A percentile compares a stretch with the other conserved stretches of the same genome.
Conservation (phyloP, 1,140 invertebrate species). For the Drosophila tristis region DNA sequence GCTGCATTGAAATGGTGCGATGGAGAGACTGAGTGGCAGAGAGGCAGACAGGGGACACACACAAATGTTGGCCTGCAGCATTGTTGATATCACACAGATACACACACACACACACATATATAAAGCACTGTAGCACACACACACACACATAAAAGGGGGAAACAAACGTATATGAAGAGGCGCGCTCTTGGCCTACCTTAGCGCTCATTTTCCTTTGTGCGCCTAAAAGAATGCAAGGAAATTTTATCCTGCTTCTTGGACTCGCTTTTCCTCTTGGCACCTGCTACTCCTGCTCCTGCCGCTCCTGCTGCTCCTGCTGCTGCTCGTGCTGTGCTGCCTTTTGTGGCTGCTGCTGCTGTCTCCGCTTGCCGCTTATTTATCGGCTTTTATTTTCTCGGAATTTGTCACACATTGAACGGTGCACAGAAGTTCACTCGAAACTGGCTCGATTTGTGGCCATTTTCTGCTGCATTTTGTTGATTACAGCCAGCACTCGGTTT, state of each 20-base stretch:
- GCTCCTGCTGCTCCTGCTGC: no score
- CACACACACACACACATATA: slow-evolving; percentile 16
- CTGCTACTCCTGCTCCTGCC: no score
- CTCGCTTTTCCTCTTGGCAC: slow-evolving; percentile 17
- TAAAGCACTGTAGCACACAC: neutral
- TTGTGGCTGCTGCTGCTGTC: no score
- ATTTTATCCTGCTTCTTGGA: slow-evolving; percentile 33
- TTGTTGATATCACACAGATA: slow-evolving; percentile 47
- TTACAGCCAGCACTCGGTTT: no score
- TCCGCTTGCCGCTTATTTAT: no score
- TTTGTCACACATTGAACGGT: no score
- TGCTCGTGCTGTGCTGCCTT: no score
- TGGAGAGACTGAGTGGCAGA: neutral
- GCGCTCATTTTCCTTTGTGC: slow-evolving; percentile 80
- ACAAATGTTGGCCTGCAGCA: slow-evolving; percentile 9
- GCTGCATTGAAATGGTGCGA: slow-evolving; percentile 1
- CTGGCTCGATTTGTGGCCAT: no score
- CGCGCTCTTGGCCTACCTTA: slow-evolving; percentile 71
- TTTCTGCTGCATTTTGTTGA: no score
- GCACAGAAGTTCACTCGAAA: no score
- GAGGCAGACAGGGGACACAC: slow-evolving; percentile 3
- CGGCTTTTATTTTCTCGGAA: no score
- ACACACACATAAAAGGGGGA: slow-evolving; percentile 17
- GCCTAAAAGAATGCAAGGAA: slow-evolving; percentile 70
- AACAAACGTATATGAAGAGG: slow-evolving; percentile 16